Evolutionary conservation across 2,113 vertebrate genomes (phyloP).

Genomic region (Dunckerocampus dactyliophorus): DNA sequence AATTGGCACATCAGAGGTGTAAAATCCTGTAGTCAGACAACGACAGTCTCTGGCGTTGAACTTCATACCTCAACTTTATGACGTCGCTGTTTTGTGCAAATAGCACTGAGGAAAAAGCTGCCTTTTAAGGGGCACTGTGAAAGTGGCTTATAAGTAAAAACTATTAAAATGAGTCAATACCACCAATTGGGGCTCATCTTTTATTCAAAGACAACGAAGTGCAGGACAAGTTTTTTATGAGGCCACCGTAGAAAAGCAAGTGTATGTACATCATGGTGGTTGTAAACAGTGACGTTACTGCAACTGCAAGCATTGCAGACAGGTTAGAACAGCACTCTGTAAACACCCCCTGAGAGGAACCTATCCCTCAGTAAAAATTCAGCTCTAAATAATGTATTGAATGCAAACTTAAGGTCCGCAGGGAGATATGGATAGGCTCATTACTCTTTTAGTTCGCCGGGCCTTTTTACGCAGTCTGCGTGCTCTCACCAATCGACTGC

Average conservation of each 20-base stretch:
- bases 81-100: no score
- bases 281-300: not conserved
- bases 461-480: constrained; percentile 58
- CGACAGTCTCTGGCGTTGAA: no score
- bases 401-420: constrained; percentile 71
- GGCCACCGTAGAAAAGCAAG: not conserved
- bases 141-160: no score
- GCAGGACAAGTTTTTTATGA: no score
- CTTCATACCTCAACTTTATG: no score
- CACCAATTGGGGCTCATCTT: no score
- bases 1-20: no score
- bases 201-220: no score
- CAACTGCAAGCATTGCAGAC: constrained; percentile 8
- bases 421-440: constrained; percentile 68
- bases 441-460: constrained; percentile 66
- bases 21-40: no score
- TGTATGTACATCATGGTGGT: not conserved
- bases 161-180: no score
- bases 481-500: constrained; percentile 54
- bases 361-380: constrained; percentile 69
- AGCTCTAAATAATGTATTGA: constrained; percentile 75
- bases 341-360: constrained; percentile 67
- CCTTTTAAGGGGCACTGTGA: no score
- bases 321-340: constrained; percentile 64
- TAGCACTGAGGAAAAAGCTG: no score